Conservation (phyloP, 2,797 vertebrate species). For the Pagetopsis macropterus region DNA sequence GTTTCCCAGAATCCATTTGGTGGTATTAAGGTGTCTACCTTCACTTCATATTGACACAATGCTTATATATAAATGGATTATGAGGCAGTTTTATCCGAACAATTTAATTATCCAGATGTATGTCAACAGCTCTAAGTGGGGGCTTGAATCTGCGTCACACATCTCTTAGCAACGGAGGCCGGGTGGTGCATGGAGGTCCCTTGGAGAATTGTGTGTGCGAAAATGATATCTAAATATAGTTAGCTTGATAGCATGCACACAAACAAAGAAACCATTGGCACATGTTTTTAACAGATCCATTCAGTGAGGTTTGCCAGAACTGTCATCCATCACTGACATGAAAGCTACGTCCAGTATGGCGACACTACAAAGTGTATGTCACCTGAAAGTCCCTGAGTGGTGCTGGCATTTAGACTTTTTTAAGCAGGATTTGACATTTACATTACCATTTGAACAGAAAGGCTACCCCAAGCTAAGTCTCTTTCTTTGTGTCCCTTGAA, state of each 20-base stretch:
- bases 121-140: slow-evolving; percentile 14
- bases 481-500: slow-evolving; percentile 8
- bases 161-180: slow-evolving; percentile 29
- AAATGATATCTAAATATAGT: neutral
- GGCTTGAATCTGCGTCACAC: slow-evolving; percentile 8
- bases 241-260: neutral
- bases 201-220: neutral
- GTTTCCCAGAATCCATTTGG: no score
- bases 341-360: slow-evolving; percentile 27
- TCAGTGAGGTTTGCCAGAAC: slow-evolving; percentile 1
- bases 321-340: slow-evolving; percentile 43
- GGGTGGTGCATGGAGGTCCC: neutral
- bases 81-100: slow-evolving; percentile 12
- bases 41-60: no score
- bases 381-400: slow-evolving; percentile 46
- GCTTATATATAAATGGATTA: slow-evolving; percentile 10
- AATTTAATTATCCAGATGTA: slow-evolving; percentile 8
- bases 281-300: slow-evolving; percentile 15
- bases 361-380: slow-evolving; percentile 46
- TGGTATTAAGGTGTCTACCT: no score
- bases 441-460: slow-evolving; percentile 52
- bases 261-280: slow-evolving; percentile 21
- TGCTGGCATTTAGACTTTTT: slow-evolving; percentile 50
- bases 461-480: slow-evolving; percentile 21
- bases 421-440: slow-evolving; percentile 58